These are phyloP conservation scores for Drosophila formosana DNA, from an alignment of 2,888 invertebrate species.

Conservation along the genomic window DNA sequence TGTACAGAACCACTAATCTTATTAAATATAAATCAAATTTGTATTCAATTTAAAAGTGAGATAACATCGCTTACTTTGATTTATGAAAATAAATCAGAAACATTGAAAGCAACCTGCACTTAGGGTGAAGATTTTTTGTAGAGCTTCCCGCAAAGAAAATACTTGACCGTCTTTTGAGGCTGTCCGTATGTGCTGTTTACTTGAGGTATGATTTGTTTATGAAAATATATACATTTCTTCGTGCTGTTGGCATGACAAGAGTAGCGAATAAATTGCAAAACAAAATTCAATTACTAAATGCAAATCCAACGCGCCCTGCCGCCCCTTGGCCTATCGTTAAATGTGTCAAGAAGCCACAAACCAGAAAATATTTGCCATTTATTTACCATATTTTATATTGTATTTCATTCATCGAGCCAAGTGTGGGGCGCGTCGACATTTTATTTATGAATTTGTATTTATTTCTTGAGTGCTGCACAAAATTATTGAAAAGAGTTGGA, in stretches of 20 bases:
- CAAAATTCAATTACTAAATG: constrained; percentile 80
- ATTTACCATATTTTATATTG: constrained; percentile 67
- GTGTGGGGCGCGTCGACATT: constrained; percentile 62
- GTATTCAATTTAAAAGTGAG: no score
- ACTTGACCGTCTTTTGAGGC: constrained; percentile 35
- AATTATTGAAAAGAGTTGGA: constrained; percentile 77
- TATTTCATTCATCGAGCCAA: constrained; percentile 42
- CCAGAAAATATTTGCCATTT: constrained; percentile 68
- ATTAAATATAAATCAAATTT: background rate
- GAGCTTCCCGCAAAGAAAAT: constrained; percentile 25
- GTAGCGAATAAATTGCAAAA: constrained; percentile 72
- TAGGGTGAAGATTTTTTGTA: constrained; percentile 8
- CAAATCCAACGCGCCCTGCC: constrained; percentile 63
- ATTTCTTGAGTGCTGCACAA: constrained; percentile 51
- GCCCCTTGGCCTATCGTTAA: constrained; percentile 14
- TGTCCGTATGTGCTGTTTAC: constrained; percentile 11
- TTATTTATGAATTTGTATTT: constrained; percentile 70
- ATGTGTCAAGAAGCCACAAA: constrained; percentile 68
- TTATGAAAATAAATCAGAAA: constrained; percentile 4
- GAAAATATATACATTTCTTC: constrained; percentile 22
- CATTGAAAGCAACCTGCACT: constrained; percentile 1
- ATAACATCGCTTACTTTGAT: background rate
- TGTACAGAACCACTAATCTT: no score
- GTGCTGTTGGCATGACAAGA: constrained; percentile 57
- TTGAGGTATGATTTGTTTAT: constrained; percentile 24